A percentile compares a stretch with the other conserved stretches of the same genome.
Conservation (phyloP, 2,797 vertebrate genomes). For the Spinus olivaceus region DNA sequence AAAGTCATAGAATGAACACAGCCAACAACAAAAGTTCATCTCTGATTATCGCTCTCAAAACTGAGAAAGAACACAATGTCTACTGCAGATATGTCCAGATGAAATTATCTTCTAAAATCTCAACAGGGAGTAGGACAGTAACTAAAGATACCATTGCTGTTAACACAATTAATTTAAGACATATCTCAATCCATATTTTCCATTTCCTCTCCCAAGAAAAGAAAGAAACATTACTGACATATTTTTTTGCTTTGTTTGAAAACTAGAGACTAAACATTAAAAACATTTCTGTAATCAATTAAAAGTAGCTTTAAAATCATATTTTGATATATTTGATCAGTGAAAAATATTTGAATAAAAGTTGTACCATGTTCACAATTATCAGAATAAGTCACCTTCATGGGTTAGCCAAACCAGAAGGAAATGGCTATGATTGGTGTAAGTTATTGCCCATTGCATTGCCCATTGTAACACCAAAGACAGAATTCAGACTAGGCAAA, state of each 20-base stretch:
- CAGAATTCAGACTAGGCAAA: background rate
- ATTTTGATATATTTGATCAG: background rate
- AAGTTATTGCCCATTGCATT: background rate
- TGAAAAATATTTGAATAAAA: slow-evolving; percentile 18
- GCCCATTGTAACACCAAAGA: background rate
- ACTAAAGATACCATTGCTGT: background rate
- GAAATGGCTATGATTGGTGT: background rate
- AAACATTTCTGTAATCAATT: slow-evolving; percentile 11
- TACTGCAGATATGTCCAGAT: background rate
- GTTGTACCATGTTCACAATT: background rate
- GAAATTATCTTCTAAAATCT: background rate
- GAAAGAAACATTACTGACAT: background rate
- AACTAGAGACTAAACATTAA: slow-evolving; percentile 10
- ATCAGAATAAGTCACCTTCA: background rate
- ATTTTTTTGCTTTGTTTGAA: slow-evolving; percentile 24
- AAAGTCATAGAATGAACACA: background rate
- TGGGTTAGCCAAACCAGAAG: background rate
- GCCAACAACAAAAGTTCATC: background rate
- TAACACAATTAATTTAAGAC: background rate
- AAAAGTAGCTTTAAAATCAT: background rate
- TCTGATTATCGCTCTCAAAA: background rate
- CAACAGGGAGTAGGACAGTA: background rate
- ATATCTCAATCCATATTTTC: background rate
- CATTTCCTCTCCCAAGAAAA: background rate
- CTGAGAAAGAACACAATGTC: background rate